These are phyloP conservation scores for Gobionotothen gibberifrons DNA, from an alignment of 2,797 vertebrate genomes.

Conservation along the genomic window DNA sequence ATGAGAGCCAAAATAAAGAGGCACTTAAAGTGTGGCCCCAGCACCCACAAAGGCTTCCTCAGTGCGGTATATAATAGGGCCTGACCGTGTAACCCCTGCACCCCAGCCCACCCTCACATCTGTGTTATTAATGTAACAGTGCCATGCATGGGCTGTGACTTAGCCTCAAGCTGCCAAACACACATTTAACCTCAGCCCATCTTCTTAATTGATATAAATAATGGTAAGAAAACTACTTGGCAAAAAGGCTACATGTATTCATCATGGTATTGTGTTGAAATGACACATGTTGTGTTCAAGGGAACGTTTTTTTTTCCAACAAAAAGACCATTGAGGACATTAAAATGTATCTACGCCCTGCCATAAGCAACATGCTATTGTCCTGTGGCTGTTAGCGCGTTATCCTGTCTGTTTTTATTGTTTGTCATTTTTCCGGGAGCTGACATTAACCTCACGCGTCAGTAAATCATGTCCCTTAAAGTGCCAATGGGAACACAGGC, in stretches of 20 bases:
- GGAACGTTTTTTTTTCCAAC: constrained; percentile 69
- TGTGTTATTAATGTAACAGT: constrained; percentile 90
- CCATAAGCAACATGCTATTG: constrained; percentile 88
- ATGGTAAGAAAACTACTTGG: constrained; percentile 31
- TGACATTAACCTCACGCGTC: constrained; percentile 81
- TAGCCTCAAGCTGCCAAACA: constrained; percentile 83
- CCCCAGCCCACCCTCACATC: constrained; percentile 77
- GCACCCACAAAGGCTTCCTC: constrained; percentile 82
- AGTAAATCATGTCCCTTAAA: constrained; percentile 93
- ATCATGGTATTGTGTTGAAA: constrained; percentile 79
- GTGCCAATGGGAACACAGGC: constrained; percentile 85
- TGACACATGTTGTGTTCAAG: constrained; percentile 81
- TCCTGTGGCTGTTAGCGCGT: constrained; percentile 85
- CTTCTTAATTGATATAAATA: constrained; percentile 85
- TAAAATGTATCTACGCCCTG: constrained; percentile 88
- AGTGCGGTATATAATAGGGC: constrained; percentile 82
- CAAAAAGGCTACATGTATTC: constrained; percentile 14
- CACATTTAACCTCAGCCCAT: constrained; percentile 85
- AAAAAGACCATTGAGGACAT: constrained; percentile 84
- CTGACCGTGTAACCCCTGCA: constrained; percentile 80
- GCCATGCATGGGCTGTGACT: constrained; percentile 81
- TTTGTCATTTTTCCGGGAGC: constrained; percentile 91
- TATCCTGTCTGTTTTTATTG: constrained; percentile 87
- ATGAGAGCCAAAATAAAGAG: constrained; percentile 84
- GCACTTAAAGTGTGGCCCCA: constrained; percentile 78